Evolutionary conservation across 2,888 invertebrate genomes (phyloP).

Genomic region (Halictus quadricinctus): DNA sequence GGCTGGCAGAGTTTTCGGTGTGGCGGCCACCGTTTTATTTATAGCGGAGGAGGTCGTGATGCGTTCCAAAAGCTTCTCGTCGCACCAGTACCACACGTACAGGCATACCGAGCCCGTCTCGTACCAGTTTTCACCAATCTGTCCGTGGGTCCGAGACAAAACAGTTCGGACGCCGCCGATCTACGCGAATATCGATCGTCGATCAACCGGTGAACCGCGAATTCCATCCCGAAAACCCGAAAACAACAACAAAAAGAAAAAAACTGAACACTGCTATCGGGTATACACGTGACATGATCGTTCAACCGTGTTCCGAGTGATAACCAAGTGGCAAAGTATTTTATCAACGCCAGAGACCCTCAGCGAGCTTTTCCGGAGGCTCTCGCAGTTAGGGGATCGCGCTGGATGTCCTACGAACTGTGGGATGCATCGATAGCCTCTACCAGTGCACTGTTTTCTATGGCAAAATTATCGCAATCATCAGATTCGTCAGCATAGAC

Average conservation of each 20-base stretch:
- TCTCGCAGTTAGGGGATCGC: background rate
- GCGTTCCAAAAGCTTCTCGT: constrained; percentile 80
- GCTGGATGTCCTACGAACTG: background rate
- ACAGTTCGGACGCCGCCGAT: background rate
- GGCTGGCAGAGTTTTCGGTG: constrained; percentile 75
- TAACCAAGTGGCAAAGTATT: background rate
- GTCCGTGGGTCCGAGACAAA: constrained; percentile 13
- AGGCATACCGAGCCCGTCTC: constrained; percentile 61
- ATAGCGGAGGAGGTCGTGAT: constrained; percentile 81
- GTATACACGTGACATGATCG: background rate
- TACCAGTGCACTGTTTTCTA: background rate
- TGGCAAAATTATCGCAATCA: background rate
- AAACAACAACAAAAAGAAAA: background rate
- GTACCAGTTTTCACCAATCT: constrained; percentile 53
- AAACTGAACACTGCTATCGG: background rate
- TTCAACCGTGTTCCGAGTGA: background rate
- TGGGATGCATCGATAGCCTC: background rate
- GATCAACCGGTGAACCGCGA: background rate
- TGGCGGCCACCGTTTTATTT: constrained; percentile 78
- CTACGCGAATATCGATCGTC: background rate
- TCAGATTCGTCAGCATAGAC: background rate
- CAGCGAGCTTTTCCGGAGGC: background rate
- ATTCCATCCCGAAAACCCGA: background rate
- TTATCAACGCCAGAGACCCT: background rate
- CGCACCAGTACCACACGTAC: constrained; percentile 74